Conservation (phyloP, 1,140 invertebrate genomes). For the Eulimnadia texana region DNA sequence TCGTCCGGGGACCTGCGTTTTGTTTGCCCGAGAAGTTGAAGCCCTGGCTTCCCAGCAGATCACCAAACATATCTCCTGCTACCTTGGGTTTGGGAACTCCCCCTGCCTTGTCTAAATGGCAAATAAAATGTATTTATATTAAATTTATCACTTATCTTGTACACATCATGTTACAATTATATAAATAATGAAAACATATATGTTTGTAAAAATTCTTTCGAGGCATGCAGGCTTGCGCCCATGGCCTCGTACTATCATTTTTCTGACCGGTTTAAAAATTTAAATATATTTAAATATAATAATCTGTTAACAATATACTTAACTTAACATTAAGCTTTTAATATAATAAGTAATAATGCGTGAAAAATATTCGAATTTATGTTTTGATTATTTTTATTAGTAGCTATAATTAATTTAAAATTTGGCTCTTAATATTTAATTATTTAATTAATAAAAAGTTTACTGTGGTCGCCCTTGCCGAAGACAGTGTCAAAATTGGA, state of each 20-base stretch:
- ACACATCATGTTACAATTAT: not conserved
- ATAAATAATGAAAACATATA: too few species aligned
- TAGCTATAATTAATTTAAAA: too few species aligned
- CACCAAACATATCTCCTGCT: constrained; percentile 66
- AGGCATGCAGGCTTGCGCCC: too few species aligned
- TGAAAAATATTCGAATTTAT: too few species aligned
- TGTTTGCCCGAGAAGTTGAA: constrained; percentile 61
- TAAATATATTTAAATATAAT: too few species aligned
- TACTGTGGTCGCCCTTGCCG: constrained; percentile 9
- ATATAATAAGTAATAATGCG: too few species aligned
- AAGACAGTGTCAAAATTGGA: constrained; percentile 15
- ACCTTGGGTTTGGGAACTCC: constrained; percentile 30
- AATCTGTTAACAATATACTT: too few species aligned
- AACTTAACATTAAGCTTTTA: too few species aligned
- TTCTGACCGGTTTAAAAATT: too few species aligned
- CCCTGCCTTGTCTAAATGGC: constrained; percentile 18
- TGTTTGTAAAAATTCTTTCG: too few species aligned
- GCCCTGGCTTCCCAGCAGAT: constrained; percentile 73
- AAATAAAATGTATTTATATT: not conserved
- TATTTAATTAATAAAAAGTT: constrained; percentile 1
- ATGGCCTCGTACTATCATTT: too few species aligned
- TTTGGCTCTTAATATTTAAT: not conserved
- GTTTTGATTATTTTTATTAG: too few species aligned
- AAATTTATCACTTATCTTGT: not conserved
- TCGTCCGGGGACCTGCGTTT: constrained; percentile 64